Base-by-base conservation (phyloP, 1,140 invertebrate genomes). In the Eciton burchellii region DNA sequence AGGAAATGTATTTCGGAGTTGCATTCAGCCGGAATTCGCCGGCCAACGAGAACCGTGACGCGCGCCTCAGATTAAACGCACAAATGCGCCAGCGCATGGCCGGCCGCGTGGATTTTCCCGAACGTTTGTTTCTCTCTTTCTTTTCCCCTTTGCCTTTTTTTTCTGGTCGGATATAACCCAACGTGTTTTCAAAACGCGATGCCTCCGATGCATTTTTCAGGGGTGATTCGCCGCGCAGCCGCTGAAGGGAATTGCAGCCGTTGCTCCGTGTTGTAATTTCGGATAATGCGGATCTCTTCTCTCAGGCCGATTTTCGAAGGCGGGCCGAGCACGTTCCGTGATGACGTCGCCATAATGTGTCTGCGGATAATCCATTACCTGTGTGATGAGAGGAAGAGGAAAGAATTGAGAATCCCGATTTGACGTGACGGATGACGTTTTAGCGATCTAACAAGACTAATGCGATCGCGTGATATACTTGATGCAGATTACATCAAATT, bases 11-110 rank as follows among this genome's bases (percentile, higher is more conserved):
- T 9, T 29, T 68, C 24, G n/a, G 59, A 29, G 56, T 26, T 26
- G 54, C 26, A 71, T 52, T 16, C n/a, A n/a, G 24, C 19, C 29
- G 54, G 45, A 66, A 76, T 76, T 86, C 35, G n/a, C 43, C 49
- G 29, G 62, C 62, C 63, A 41, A 81, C 49, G 56, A 79, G 68
- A 83, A 81, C 74, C 47, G 68, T 77, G 74, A 77, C 68, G 68
- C 74, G 49, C 74, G 74, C 45, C 68, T 77, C 62, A 77, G 74
- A 77, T 77, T 77, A 77, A 77, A 77, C 68, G 62, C 74, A 77
- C 74, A 77, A n/a, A 77, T 77, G 62, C 74, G 35, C 63, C 49
- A 77, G 62, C 62, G 62, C 63, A n/a, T n/a, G 41, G 74, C 62
- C 74, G 68, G 66, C 66, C 62, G 74, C 74, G 68, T 56, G 62